These are phyloP conservation scores for Xestia rhomboidea DNA, from an alignment of 2,888 invertebrate species.

Conservation along the genomic window DNA sequence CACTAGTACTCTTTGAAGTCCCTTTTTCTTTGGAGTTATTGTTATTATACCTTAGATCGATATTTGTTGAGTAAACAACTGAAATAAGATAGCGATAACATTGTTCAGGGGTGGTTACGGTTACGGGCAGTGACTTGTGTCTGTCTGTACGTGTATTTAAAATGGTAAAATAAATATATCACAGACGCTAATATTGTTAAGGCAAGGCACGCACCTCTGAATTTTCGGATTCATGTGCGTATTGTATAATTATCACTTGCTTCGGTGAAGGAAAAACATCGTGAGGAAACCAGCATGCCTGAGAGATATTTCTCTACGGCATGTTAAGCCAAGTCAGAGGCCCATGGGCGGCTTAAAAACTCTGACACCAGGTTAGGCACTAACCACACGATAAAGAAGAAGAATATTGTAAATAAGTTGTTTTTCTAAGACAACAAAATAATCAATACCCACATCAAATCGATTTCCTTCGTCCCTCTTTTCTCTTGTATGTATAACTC, in stretches of 20 bases:
- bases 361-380: too few relatives aligned
- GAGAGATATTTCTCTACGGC: too few relatives aligned
- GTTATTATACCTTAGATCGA: constrained; percentile 6
- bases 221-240: too few relatives aligned
- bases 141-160: background rate
- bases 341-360: too few relatives aligned
- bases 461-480: background rate
- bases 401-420: background rate
- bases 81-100: background rate
- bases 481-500: background rate
- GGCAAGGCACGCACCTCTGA: too few relatives aligned
- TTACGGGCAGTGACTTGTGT: background rate
- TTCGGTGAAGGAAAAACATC: too few relatives aligned
- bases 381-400: too few relatives aligned
- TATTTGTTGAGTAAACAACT: constrained; percentile 22
- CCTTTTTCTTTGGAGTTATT: constrained; percentile 6
- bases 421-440: background rate
- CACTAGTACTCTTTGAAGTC: background rate
- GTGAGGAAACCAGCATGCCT: too few relatives aligned
- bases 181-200: background rate
- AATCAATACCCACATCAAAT: background rate
- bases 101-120: background rate
- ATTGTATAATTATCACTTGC: too few relatives aligned
- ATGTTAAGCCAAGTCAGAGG: too few relatives aligned
- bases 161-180: background rate